Conservation (phyloP, 2,888 invertebrate species). For the Troides oblongomaculatus region DNA sequence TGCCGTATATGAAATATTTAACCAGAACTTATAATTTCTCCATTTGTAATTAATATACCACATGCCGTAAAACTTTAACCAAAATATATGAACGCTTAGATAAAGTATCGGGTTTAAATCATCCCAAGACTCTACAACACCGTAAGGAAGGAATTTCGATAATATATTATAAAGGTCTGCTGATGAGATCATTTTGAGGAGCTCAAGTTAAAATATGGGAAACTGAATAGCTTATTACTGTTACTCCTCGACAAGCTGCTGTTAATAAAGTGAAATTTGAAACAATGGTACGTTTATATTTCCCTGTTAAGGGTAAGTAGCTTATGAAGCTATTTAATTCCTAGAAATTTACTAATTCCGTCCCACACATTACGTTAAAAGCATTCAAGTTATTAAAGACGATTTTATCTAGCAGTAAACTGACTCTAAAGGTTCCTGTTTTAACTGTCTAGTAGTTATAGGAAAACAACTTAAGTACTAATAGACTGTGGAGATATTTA, state of each 20-base stretch:
- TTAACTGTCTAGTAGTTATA: no score
- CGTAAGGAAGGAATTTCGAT: slow-evolving; percentile 59
- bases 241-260: not conserved
- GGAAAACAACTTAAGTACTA: no score
- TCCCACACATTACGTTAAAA: no score
- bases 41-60: slow-evolving; percentile 66
- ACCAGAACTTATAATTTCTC: slow-evolving; percentile 56
- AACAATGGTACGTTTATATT: not conserved
- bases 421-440: no score
- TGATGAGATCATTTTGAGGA: slow-evolving; percentile 30
- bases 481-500: no score
- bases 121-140: slow-evolving; percentile 65
- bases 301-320: not conserved
- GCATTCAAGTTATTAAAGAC: no score
- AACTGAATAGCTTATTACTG: not conserved
- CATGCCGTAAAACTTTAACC: slow-evolving; percentile 75
- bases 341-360: not conserved
- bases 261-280: not conserved
- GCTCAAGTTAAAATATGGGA: not conserved
- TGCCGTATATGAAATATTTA: slow-evolving; percentile 57
- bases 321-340: not conserved
- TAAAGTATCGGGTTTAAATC: slow-evolving; percentile 64
- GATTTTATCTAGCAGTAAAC: no score
- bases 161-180: slow-evolving; percentile 42
- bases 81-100: slow-evolving; percentile 71